Conservation (phyloP, 1,140 invertebrate species). For the Tribolium castaneum region DNA sequence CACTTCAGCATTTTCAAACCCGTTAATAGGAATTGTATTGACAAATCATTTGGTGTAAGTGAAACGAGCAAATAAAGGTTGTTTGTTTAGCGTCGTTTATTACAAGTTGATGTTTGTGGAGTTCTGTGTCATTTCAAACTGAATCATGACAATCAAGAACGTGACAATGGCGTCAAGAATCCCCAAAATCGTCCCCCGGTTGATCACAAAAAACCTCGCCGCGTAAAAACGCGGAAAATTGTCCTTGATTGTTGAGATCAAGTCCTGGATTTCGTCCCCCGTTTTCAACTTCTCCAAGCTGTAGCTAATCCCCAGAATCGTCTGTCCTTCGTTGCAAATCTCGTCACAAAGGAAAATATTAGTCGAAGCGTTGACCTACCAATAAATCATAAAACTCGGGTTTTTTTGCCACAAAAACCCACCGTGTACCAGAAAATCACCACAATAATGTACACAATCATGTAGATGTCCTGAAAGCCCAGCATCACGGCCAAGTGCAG, state of each 20-base stretch:
- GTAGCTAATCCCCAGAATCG: not conserved
- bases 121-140: not conserved
- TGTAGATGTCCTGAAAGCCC: not conserved
- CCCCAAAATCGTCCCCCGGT: not conserved
- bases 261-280: not conserved
- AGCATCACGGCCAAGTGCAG: not conserved
- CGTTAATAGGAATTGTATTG: too few relatives aligned
- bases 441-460: not conserved
- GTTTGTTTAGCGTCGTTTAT: not conserved
- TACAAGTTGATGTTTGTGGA: not conserved
- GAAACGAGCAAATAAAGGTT: too few relatives aligned
- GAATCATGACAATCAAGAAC: not conserved
- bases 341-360: not conserved
- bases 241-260: not conserved
- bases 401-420: not conserved
- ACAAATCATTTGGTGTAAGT: too few relatives aligned
- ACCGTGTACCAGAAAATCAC: not conserved
- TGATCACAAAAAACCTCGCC: not conserved
- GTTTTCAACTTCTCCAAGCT: not conserved
- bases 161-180: not conserved
- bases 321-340: not conserved
- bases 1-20: too few relatives aligned
- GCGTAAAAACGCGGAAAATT: not conserved
- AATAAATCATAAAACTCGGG: not conserved
- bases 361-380: not conserved